Percentiles rank a stretch among this genome's conserved stretches.
phyloP scores from a whole-genome alignment of 2,888 invertebrate genomes.

The Drepana falcataria region DNA sequence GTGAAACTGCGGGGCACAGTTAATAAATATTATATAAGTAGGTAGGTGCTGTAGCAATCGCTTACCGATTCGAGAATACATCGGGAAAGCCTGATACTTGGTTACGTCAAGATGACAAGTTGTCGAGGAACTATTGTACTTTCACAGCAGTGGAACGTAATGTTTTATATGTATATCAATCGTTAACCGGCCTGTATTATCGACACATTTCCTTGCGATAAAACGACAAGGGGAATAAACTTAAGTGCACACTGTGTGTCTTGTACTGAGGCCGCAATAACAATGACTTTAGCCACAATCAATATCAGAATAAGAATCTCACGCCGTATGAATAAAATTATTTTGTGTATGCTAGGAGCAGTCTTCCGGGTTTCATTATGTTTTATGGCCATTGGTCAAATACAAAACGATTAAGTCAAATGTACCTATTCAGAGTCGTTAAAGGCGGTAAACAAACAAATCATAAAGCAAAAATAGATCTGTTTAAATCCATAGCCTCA shows the following conservation, averaged over 20 bases:
- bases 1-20: too few species aligned
- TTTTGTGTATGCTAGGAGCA: neutral
- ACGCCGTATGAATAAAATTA: conserved; percentile 1
- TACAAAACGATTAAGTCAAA: too few species aligned
- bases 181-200: conserved; percentile 30
- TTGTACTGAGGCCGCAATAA: neutral
- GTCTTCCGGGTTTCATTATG: too few species aligned
- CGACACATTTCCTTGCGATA: conserved; percentile 45
- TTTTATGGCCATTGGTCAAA: too few species aligned
- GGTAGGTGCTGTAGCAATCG: neutral
- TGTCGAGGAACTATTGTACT: conserved; percentile 11
- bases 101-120: neutral
- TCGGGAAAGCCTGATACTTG: conserved; percentile 8
- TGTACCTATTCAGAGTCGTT: too few species aligned
- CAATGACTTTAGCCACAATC: neutral
- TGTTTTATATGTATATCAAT: conserved; percentile 38
- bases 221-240: conserved; percentile 37
- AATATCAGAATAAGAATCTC: neutral
- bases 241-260: conserved; percentile 7
- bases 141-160: conserved; percentile 16
- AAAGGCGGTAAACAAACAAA: too few species aligned
- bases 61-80: conserved; percentile 44
- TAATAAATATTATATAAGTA: too few species aligned
- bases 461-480: too few species aligned
- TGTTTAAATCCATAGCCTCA: too few species aligned